Evolutionary conservation across 2,888 invertebrate species (phyloP), one percentile per base, ranked within the genome.

Genomic region (Drosophila pegasa): DNA sequence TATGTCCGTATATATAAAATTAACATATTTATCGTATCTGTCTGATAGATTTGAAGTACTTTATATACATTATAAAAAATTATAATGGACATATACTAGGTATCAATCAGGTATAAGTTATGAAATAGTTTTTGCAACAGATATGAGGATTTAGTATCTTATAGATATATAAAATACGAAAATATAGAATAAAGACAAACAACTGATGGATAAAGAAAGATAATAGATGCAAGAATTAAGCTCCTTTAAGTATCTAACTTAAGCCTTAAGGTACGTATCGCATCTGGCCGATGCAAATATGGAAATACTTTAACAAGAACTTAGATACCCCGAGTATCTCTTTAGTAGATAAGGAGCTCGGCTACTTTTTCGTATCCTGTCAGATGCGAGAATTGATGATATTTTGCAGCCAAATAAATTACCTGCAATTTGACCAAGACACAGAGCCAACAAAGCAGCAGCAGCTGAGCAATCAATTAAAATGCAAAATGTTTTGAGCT

Each of bases 381-480:
- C 45, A 29, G 16, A 18, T 29, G 27, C 27, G 18, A 29, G 10
- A 45, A 45, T 45, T 45, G 29, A 45, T 45, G 75, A 65, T 62
- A 75, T 59, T 52, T 65, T 38, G 33, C 50, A 43, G 31, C 58
- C 55, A 71, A 66, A 71, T 75, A 75, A 67, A 75, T 75, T 57
- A 67, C 51, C 58, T 59, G 61, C 31, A 67, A 37, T 71, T 59
- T 52, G 22, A 51, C 5, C 20, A 31, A 37, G 62, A 48, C 60
- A 22, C n/a, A 47, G 45, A 48, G 16, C 14, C 67, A 52, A 75
- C 69, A 78, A 74, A 67, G 64, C 66, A 61, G 29, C 48, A 62
- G 64, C 66, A 60, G 67, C 61, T 70, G 57, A 50, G 68, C 80
- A 78, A 83, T 83, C 82, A 83, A 83, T 86, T 83, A 83, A 83